Evolutionary conservation across 1,140 invertebrate species (phyloP).

Genomic region (Drosophila ironensis): DNA sequence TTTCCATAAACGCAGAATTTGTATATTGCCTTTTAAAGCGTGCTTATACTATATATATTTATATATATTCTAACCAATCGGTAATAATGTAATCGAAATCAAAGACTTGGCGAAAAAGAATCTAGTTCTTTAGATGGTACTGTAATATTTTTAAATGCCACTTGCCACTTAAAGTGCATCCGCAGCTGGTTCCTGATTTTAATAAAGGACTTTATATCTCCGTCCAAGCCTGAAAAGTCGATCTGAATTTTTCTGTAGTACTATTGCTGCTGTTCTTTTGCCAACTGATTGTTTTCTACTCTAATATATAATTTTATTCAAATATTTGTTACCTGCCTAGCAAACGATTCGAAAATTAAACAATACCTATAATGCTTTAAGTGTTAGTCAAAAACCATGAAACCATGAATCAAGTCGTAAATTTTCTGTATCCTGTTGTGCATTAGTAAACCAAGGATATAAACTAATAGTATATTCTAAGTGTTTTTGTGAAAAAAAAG

Average conservation of each 20-base stretch:
- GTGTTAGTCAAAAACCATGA: slow-evolving; percentile 66
- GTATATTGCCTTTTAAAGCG: not conserved
- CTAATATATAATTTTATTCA: slow-evolving; percentile 8
- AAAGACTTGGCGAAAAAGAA: slow-evolving; percentile 50
- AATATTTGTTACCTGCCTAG: slow-evolving; percentile 49
- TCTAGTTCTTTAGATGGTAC: slow-evolving; percentile 39
- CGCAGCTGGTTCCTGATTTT: slow-evolving; percentile 31
- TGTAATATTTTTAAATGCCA: slow-evolving; percentile 2
- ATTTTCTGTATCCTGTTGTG: slow-evolving; percentile 53
- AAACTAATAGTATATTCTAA: slow-evolving; percentile 48
- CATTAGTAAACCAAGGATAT: slow-evolving; percentile 31
- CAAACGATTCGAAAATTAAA: slow-evolving; percentile 34
- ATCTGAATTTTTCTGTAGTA: not conserved
- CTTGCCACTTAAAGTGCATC: slow-evolving; percentile 41
- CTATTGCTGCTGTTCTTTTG: not conserved
- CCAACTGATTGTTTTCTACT: too few relatives aligned
- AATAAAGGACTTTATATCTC: slow-evolving; percentile 22
- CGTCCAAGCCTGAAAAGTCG: slow-evolving; percentile 51
- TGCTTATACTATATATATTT: slow-evolving; percentile 28
- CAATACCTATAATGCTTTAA: slow-evolving; percentile 61
- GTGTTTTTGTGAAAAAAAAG: slow-evolving; percentile 68
- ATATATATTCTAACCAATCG: slow-evolving; percentile 18
- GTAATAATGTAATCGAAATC: slow-evolving; percentile 44
- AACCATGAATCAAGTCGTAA: too few relatives aligned
- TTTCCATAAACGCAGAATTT: slow-evolving; percentile 21